Conservation (phyloP, 2,888 invertebrate species). For the Yponomeuta malinellus region DNA sequence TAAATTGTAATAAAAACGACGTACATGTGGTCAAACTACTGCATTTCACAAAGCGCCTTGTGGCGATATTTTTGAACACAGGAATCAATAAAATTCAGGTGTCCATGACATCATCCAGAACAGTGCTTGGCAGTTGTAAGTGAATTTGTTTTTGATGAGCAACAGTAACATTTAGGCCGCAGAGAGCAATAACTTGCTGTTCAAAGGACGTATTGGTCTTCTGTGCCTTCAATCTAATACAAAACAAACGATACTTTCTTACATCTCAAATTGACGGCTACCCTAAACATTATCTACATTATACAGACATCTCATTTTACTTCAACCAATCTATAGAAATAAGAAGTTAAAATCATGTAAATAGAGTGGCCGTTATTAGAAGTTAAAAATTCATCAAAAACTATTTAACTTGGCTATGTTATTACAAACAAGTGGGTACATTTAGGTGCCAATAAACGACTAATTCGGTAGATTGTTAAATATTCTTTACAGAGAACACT, state of each 20-base stretch:
- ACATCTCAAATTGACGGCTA: constrained; percentile 51
- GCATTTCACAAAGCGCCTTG: constrained; percentile 41
- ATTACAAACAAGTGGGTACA: constrained; percentile 31
- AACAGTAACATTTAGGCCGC: constrained; percentile 58
- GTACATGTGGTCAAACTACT: constrained; percentile 63
- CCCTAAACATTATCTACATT: constrained; percentile 58
- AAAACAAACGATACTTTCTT: constrained; percentile 6
- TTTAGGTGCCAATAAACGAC: constrained; percentile 55
- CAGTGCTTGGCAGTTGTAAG: constrained; percentile 55
- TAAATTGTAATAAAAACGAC: constrained; percentile 73
- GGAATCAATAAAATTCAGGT: constrained; percentile 71
- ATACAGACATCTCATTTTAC: constrained; percentile 36
- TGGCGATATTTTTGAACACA: constrained; percentile 56
- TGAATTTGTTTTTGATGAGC: constrained; percentile 45
- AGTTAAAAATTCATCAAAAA: constrained; percentile 56
- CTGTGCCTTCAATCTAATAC: constrained; percentile 38
- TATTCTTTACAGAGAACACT: constrained; percentile 57
- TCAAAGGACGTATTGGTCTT: constrained; percentile 62
- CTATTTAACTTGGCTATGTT: constrained; percentile 42
- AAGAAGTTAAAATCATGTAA: constrained; percentile 27
- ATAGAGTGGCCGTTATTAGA: constrained; percentile 49
- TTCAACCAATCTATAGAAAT: constrained; percentile 13
- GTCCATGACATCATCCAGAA: constrained; percentile 49
- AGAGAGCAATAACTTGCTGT: constrained; percentile 58
- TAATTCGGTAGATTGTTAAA: constrained; percentile 66